Conservation (phyloP, 2,113 vertebrate species). For the Lophura nycthemera region DNA sequence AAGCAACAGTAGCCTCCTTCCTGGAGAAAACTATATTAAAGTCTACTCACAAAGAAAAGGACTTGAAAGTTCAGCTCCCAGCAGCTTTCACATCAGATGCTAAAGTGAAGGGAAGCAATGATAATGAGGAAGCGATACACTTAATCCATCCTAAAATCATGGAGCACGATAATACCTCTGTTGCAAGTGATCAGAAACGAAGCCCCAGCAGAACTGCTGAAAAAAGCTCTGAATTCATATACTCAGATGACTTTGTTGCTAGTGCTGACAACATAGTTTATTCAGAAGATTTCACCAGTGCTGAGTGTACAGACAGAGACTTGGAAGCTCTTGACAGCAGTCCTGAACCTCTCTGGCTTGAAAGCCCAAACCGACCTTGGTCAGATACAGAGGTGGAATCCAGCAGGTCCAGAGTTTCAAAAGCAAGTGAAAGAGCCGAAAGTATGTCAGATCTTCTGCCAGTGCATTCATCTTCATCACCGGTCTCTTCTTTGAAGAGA, state of each 20-base stretch:
- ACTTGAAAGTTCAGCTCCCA: conserved; percentile 36
- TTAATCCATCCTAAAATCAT: neutral
- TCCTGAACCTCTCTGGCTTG: conserved; percentile 52
- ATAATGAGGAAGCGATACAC: neutral
- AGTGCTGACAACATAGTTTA: conserved; percentile 74
- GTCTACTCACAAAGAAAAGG: neutral
- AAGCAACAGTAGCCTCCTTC: neutral
- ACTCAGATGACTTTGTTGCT: conserved; percentile 74
- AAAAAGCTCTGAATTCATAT: conserved; percentile 61
- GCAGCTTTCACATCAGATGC: conserved; percentile 32
- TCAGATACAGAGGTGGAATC: conserved; percentile 58
- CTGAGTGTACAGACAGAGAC: conserved; percentile 70
- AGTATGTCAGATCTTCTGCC: conserved; percentile 68
- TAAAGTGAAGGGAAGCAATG: neutral
- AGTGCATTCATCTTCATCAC: conserved; percentile 79
- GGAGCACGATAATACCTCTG: neutral
- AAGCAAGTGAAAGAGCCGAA: conserved; percentile 52
- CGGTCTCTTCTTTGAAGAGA: conserved; percentile 75
- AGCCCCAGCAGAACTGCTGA: conserved; percentile 45
- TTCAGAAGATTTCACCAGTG: conserved; percentile 84
- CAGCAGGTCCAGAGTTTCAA: conserved; percentile 48
- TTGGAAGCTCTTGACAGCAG: conserved; percentile 67
- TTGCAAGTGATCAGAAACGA: neutral
- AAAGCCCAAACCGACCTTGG: conserved; percentile 24
- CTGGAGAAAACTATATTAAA: neutral